phyloP scores from a whole-genome alignment of 2,113 vertebrate species.

The Ginglymostoma cirratum region DNA sequence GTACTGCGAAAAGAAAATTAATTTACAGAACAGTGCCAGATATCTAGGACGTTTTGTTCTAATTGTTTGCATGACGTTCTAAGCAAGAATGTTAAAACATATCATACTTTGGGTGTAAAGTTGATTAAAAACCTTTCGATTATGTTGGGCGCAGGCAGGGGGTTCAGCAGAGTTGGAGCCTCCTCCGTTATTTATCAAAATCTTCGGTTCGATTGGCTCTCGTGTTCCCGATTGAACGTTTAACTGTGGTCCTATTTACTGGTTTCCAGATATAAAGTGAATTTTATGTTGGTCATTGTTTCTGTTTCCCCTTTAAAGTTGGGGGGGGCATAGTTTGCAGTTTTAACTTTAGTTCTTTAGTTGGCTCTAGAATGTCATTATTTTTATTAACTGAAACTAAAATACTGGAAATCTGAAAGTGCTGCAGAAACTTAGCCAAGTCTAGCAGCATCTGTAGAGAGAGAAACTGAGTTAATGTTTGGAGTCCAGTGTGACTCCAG shows the following conservation, averaged over 20 bases:
- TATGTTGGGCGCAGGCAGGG: not conserved
- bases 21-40: not conserved
- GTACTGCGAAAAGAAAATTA: not conserved
- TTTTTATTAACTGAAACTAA: too few relatives aligned
- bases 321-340: not conserved
- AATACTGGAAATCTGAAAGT: too few relatives aligned
- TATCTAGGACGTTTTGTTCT: not conserved
- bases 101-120: not conserved
- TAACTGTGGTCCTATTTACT: not conserved
- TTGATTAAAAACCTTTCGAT: not conserved
- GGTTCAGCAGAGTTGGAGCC: not conserved
- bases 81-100: not conserved
- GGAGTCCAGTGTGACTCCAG: too few relatives aligned
- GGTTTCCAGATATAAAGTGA: not conserved
- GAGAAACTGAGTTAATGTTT: too few relatives aligned
- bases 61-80: not conserved
- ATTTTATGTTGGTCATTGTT: not conserved
- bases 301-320: not conserved
- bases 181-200: not conserved
- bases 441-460: too few relatives aligned
- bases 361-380: not conserved
- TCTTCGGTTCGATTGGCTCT: too few relatives aligned
- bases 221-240: not conserved
- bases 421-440: too few relatives aligned
- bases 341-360: not conserved